A percentile compares a stretch with the other conserved stretches of the same genome.
phyloP scores from a whole-genome alignment of 2,888 invertebrate genomes.

The Pristionchus arcanus region DNA sequence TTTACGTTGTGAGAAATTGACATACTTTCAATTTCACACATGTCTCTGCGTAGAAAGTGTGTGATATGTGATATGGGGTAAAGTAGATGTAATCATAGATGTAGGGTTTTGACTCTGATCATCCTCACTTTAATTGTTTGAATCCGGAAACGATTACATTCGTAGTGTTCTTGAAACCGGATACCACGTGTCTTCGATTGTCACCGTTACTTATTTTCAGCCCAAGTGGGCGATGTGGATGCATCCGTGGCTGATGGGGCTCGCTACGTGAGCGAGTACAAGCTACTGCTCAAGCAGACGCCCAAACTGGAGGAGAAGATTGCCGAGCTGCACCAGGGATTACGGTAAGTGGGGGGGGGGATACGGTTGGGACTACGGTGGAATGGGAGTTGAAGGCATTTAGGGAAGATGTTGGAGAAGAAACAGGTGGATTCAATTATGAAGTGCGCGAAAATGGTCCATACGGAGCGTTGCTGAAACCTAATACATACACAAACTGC shows the following conservation, averaged over 20 bases:
- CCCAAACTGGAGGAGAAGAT: conserved; percentile 93
- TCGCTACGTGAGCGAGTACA: conserved; percentile 91
- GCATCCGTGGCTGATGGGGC: conserved; percentile 88
- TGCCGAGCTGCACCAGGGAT: conserved; percentile 91
- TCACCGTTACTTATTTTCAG: conserved; percentile 82
- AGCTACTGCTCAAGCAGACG: conserved; percentile 93
- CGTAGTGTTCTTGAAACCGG: background rate
- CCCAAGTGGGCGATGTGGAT: conserved; percentile 95
- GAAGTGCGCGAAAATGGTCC: no score
- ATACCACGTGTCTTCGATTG: background rate
- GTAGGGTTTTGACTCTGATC: no score
- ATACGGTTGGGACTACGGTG: background rate
- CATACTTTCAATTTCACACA: no score
- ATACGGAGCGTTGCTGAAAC: no score
- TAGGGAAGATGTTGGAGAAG: background rate
- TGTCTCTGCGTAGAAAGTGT: no score
- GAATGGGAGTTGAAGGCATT: background rate
- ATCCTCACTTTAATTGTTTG: background rate
- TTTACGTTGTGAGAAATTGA: no score
- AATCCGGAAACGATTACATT: background rate
- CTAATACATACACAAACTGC: no score
- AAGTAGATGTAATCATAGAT: no score
- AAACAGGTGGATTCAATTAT: no score
- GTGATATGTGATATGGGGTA: no score
- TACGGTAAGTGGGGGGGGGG: conserved; percentile 81